Evolutionary conservation across 2,113 vertebrate genomes (phyloP).

Genomic region (Larimichthys polyactis): DNA sequence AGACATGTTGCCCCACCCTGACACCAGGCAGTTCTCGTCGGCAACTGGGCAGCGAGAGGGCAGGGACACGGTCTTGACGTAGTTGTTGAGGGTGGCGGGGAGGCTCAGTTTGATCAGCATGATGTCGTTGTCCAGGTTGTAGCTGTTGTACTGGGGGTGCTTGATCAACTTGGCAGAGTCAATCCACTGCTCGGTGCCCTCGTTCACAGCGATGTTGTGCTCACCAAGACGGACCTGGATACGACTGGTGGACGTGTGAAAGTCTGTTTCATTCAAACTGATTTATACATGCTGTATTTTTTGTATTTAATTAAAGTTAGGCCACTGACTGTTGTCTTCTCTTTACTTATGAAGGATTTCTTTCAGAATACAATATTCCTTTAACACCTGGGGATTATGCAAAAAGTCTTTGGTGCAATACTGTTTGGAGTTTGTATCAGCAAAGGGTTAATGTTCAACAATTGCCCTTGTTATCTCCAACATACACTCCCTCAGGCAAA

Average conservation of each 20-base stretch:
- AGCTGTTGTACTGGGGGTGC: conserved; percentile 75
- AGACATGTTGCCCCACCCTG: conserved; percentile 88
- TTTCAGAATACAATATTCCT: too few relatives aligned
- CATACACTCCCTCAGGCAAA: too few relatives aligned
- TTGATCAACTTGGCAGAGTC: conserved; percentile 53
- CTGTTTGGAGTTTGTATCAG: too few relatives aligned
- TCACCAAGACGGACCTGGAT: conserved; percentile 82
- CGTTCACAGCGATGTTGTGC: conserved; percentile 76
- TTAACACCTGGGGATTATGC: too few relatives aligned
- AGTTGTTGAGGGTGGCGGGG: conserved; percentile 71
- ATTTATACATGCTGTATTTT: not conserved
- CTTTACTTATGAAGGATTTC: too few relatives aligned
- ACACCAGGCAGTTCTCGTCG: conserved; percentile 86
- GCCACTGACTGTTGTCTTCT: too few relatives aligned
- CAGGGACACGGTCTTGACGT: conserved; percentile 81
- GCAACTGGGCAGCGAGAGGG: conserved; percentile 72
- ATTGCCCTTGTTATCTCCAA: too few relatives aligned
- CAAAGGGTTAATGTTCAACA: too few relatives aligned
- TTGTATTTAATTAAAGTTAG: not conserved
- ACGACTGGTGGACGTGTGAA: conserved; percentile 38
- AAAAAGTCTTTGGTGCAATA: too few relatives aligned
- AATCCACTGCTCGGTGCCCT: conserved; percentile 80
- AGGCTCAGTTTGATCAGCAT: conserved; percentile 86
- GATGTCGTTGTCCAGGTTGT: conserved; percentile 86
- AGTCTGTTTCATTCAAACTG: not conserved